Base-by-base conservation (phyloP, 2,797 vertebrate genomes). In the Capromys pilorides region DNA sequence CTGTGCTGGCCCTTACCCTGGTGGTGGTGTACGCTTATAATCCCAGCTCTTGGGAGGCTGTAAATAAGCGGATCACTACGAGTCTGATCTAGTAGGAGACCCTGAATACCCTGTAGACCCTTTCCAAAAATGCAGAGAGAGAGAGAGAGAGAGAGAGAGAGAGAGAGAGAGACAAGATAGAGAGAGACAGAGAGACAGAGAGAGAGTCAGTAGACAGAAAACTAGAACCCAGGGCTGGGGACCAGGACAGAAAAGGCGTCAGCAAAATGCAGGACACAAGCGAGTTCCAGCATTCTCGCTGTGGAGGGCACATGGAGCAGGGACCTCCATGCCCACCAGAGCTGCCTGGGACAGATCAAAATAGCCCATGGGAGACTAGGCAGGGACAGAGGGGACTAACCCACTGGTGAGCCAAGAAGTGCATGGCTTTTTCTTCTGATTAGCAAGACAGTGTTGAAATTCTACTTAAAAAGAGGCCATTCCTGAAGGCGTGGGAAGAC, bases 251-350 rank as follows among this genome's bases (percentile, higher is more conserved):
- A 62, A 77, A 7, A 45, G 11, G 51, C 21, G 69, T n/a, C 1
- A 0, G 77, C 33, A 9, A 21, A 45, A 24, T 2, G 24, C 69
- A 18, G 75, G 0, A 13, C 24, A 11, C 1, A 0, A 1, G 3
- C 41, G 4, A 13, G 77, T 31, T 16, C 9, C 33, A 7, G 75
- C 5, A 24, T 5, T 39, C 73, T 1, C 4, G 36, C 69, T 73
- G 36, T 3, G 22, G 41, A 45, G 11, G 10, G 28, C 18, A 5
- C 51, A 26, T 18, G 6, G 57, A 5, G 22, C 49, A 81, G 75
- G n/a, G 61, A 6, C 64, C 33, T 54, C 39, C 1, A 77, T 6
- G 0, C 39, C 83, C 51, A 0, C 31, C 31, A 14, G 13, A 10
- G 14, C 19, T 36, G 2, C 2, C 18, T 4, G 5, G 57, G 24